Base-by-base conservation (phyloP, 2,888 invertebrate species). In the Ormyrus thymus region DNA sequence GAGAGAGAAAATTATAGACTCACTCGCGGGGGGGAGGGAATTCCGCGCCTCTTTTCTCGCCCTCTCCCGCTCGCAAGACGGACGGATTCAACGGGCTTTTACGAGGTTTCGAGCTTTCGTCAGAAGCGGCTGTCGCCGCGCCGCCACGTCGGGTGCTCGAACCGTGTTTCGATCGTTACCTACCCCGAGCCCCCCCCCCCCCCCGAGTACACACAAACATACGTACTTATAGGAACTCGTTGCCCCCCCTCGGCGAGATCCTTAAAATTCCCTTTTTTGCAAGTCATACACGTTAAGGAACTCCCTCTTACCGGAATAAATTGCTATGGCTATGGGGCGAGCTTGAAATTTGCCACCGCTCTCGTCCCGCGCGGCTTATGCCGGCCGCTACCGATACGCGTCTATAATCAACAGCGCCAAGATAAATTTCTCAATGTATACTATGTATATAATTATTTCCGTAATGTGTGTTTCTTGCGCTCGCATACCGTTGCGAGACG, bases 141-240 rank as follows among this genome's bases (percentile, higher is more conserved):
- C 1, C 9, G 64, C 48, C 13, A 6, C 53, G 66, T 76, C 68
- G 75, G 72, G 76, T 76, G 79, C 62, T 51, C 56, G n/a, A 43
- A 70, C 65, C 13, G 53, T 72, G 62, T 73, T 72, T 76, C 79
- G 79, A 80, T 80, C 76, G 72, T 79, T 70, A 70, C 50, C 5
- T 46, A 43, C 45, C 7, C 11, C 6, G 9, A n/a, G 48, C 11
- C 6, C 13, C 15, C 13, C n/a, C n/a, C 7, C 15, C n/a, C n/a
- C 29, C 11, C 48, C 5, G 45, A 29, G 29, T 29, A 29, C 29
- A 29, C 29, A 29, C 29, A 29, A 29, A 29, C 29, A 29, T 29
- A 29, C 29, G 29, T 29, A 29, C 29, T 29, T 29, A 29, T 29
- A 29, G 29, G 29, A 29, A 29, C 1, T 29, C 29, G 48, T 8